Evolutionary conservation across 2,113 vertebrate genomes (phyloP).

Genomic region (Hippoglossus stenolepis): DNA sequence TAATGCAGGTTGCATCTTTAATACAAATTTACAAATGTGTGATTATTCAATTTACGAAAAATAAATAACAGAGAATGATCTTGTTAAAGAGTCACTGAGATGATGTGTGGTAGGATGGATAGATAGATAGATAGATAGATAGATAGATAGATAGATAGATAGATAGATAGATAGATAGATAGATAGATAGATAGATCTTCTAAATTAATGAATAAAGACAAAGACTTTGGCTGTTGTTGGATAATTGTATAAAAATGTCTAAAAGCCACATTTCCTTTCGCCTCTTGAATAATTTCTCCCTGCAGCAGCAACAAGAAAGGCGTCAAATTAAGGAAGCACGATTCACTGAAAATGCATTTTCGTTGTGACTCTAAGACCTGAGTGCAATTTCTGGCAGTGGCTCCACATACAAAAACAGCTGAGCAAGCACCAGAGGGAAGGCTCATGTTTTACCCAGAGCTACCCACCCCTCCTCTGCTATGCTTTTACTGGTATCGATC

Average conservation of each 20-base stretch:
- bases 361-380: not conserved
- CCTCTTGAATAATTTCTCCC: not conserved
- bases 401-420: slow-evolving; percentile 53
- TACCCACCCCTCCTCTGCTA: slow-evolving; percentile 43
- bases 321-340: not conserved
- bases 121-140: too few relatives aligned
- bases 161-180: too few relatives aligned
- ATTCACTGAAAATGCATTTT: slow-evolving; percentile 8
- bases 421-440: slow-evolving; percentile 62
- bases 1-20: too few relatives aligned
- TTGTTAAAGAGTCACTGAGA: too few relatives aligned
- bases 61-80: too few relatives aligned
- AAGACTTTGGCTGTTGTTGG: not conserved
- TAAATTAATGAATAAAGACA: not conserved
- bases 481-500: slow-evolving; percentile 75
- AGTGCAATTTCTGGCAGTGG: slow-evolving; percentile 9
- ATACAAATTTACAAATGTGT: too few relatives aligned
- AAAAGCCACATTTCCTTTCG: not conserved
- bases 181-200: too few relatives aligned
- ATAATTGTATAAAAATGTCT: too few relatives aligned
- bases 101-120: too few relatives aligned
- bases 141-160: too few relatives aligned
- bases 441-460: slow-evolving; percentile 63
- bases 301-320: not conserved
- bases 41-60: too few relatives aligned